Conservation (phyloP, 2,113 vertebrate species). For the Mirza zaza region DNA sequence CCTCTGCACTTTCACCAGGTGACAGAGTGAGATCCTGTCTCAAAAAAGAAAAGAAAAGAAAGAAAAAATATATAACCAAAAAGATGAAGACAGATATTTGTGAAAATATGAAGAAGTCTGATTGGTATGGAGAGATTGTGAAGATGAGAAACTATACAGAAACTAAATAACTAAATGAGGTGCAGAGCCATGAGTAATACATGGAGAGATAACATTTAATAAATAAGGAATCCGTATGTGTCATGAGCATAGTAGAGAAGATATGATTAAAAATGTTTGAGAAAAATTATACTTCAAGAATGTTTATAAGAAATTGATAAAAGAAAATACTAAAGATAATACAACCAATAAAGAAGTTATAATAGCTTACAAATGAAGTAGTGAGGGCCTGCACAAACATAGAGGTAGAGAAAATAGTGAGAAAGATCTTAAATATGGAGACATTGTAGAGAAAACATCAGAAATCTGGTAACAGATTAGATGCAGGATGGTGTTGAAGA, state of each 20-base stretch:
- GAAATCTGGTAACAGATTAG: not conserved
- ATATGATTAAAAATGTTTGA: not conserved
- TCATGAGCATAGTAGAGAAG: not conserved
- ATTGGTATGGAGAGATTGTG: not conserved
- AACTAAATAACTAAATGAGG: not conserved
- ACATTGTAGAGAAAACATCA: not conserved
- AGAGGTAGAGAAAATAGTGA: not conserved
- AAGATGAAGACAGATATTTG: not conserved
- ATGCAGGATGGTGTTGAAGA: not conserved
- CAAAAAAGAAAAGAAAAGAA: no score
- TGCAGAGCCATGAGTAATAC: not conserved
- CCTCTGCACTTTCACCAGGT: no score
- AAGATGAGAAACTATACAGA: not conserved
- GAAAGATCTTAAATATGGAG: not conserved
- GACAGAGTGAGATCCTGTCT: no score
- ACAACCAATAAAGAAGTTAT: not conserved
- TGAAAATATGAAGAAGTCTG: not conserved
- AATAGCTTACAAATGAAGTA: not conserved
- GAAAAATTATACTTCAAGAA: not conserved
- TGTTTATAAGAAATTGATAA: not conserved
- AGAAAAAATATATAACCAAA: not conserved
- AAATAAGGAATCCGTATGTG: not conserved
- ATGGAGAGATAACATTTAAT: not conserved
- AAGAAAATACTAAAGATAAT: not conserved
- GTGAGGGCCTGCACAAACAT: not conserved